Conservation (phyloP, 2,888 invertebrate genomes). For the Psococerastis gibbosa region DNA sequence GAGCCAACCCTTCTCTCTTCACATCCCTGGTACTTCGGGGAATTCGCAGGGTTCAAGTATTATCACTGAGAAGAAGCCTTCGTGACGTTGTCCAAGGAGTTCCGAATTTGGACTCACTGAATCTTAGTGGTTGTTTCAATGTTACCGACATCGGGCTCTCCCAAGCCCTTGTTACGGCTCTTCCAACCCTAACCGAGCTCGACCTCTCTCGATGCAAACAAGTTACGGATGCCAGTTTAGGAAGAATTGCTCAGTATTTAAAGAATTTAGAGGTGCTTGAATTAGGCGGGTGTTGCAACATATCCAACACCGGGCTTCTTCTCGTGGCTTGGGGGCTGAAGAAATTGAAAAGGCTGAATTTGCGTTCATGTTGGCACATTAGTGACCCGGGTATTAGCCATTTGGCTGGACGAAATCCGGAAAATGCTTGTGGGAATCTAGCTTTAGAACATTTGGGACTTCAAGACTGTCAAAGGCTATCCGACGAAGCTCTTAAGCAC, state of each 20-base stretch:
- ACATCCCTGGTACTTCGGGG: constrained; percentile 71
- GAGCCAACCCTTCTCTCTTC: constrained; percentile 68
- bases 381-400: constrained; percentile 81
- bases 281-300: constrained; percentile 78
- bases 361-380: constrained; percentile 83
- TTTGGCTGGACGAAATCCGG: constrained; percentile 39
- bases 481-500: constrained; percentile 76
- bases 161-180: constrained; percentile 59
- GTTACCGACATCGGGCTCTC: constrained; percentile 71
- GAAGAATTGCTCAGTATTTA: constrained; percentile 64
- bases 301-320: constrained; percentile 73
- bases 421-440: constrained; percentile 44
- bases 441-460: constrained; percentile 68
- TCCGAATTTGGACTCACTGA: constrained; percentile 69
- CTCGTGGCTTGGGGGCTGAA: constrained; percentile 75
- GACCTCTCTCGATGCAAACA: constrained; percentile 88
- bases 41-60: constrained; percentile 71
- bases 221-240: constrained; percentile 77
- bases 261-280: constrained; percentile 75
- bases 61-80: constrained; percentile 64
- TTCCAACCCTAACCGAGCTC: constrained; percentile 56
- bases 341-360: constrained; percentile 63
- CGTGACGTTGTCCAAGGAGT: constrained; percentile 71
- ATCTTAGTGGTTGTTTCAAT: constrained; percentile 84
- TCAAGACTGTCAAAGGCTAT: constrained; percentile 87